phyloP scores from a whole-genome alignment of 2,888 invertebrate species.

The Oscheius sp. region DNA sequence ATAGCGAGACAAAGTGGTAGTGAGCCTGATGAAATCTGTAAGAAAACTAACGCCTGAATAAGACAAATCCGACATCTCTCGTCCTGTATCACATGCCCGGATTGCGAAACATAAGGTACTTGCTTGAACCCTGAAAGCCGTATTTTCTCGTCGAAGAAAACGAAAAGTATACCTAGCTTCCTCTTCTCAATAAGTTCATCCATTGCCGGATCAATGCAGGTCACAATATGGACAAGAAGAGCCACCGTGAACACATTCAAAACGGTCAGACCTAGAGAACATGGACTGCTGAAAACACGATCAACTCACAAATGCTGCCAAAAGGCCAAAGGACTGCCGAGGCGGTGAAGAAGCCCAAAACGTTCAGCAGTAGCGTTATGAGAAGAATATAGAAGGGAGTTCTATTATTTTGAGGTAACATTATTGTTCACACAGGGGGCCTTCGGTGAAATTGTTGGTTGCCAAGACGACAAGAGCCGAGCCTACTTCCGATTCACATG shows the following conservation, averaged over 20 bases:
- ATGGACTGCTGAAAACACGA: too few species aligned
- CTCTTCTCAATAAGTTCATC: conserved; percentile 30
- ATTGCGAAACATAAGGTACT: background rate
- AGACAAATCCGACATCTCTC: conserved; percentile 29
- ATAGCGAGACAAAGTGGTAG: too few species aligned
- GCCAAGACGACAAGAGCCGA: conserved; percentile 8
- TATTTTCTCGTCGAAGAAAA: background rate
- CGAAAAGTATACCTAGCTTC: conserved; percentile 10
- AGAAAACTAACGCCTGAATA: conserved; percentile 25
- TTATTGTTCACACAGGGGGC: background rate
- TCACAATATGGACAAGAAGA: conserved; percentile 19
- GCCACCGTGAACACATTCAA: background rate
- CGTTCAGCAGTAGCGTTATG: background rate
- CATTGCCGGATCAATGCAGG: conserved; percentile 21
- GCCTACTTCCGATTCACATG: too few species aligned
- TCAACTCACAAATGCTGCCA: background rate
- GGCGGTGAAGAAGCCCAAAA: conserved; percentile 14
- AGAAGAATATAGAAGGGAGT: conserved; percentile 17
- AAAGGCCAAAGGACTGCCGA: conserved; percentile 24
- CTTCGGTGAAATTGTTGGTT: conserved; percentile 11
- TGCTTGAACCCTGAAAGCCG: conserved; percentile 20
- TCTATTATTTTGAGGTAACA: background rate
- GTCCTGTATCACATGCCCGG: conserved; percentile 28
- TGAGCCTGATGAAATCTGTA: too few species aligned
- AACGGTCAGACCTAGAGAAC: conserved; percentile 1